These are phyloP conservation scores for Neoitamus cyanurus DNA, from an alignment of 2,888 invertebrate genomes.

Conservation along the genomic window DNA sequence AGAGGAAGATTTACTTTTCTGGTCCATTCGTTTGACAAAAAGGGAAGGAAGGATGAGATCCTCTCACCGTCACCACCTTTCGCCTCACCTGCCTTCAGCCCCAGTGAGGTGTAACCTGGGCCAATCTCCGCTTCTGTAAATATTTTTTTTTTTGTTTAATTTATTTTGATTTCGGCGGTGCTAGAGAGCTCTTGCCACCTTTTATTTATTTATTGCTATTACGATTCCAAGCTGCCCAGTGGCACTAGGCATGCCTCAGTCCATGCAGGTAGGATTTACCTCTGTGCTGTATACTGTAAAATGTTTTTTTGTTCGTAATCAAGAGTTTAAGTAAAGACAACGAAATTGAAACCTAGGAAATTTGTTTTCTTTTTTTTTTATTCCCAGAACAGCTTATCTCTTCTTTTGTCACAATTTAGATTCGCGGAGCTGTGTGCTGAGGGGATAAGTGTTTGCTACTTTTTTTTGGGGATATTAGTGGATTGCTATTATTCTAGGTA, in stretches of 20 bases:
- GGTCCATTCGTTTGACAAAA: conserved; percentile 63
- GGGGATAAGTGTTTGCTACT: background rate
- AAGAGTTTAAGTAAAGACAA: background rate
- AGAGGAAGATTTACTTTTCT: conserved; percentile 64
- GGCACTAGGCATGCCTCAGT: background rate
- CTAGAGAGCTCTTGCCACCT: background rate
- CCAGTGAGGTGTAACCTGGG: background rate
- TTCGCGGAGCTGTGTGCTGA: background rate
- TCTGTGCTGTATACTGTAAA: conserved; percentile 16
- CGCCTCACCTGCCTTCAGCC: background rate
- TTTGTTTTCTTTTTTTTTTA: background rate
- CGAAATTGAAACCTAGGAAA: background rate
- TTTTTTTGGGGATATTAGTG: too few species aligned
- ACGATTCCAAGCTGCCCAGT: conserved; percentile 6
- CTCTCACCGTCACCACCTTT: background rate
- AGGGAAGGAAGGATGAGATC: background rate
- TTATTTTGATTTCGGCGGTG: background rate
- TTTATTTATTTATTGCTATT: conserved; percentile 24
- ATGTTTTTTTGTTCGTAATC: background rate
- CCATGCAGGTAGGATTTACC: background rate
- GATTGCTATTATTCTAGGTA: too few species aligned
- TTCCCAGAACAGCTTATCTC: background rate
- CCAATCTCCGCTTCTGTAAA: conserved; percentile 18
- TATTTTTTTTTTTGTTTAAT: conserved; percentile 23
- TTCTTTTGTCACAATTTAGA: background rate